Conservation (phyloP, 2,888 invertebrate species). For the Agonopterix subpropinquella region DNA sequence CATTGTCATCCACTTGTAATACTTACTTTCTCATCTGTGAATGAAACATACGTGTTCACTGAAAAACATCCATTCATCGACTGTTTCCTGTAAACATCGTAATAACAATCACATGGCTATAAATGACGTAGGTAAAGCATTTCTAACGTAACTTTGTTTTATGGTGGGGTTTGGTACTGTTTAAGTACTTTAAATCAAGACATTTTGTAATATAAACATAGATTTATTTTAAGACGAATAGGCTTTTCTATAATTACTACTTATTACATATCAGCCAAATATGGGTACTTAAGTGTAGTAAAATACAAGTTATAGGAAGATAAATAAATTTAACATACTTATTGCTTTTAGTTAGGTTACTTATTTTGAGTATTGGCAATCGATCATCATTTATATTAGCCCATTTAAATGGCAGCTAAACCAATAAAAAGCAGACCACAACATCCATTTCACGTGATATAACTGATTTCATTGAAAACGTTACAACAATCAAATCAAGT, state of each 20-base stretch:
- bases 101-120: not conserved
- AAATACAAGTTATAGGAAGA: conserved; percentile 5
- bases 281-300: conserved; percentile 1
- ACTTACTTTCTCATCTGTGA: conserved; percentile 20
- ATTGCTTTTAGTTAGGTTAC: conserved; percentile 5
- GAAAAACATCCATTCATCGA: conserved; percentile 40
- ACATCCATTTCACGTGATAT: too few relatives aligned
- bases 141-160: not conserved
- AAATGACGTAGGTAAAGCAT: not conserved
- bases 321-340: conserved; percentile 1
- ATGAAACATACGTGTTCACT: conserved; percentile 21
- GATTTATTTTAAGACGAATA: conserved; percentile 56
- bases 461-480: too few relatives aligned
- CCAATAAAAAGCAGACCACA: too few relatives aligned
- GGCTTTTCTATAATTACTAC: conserved; percentile 33
- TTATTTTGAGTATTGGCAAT: conserved; percentile 1
- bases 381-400: too few relatives aligned
- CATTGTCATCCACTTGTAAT: conserved; percentile 1
- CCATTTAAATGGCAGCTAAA: too few relatives aligned
- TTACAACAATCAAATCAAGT: too few relatives aligned
- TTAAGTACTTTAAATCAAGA: conserved; percentile 31
- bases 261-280: conserved; percentile 29
- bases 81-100: conserved; percentile 10
- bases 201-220: conserved; percentile 47
- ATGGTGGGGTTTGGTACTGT: conserved; percentile 1